Percentiles rank a stretch among this genome's conserved stretches.
phyloP scores from a whole-genome alignment of 2,113 vertebrate genomes.

The Pangasianodon gigas region DNA sequence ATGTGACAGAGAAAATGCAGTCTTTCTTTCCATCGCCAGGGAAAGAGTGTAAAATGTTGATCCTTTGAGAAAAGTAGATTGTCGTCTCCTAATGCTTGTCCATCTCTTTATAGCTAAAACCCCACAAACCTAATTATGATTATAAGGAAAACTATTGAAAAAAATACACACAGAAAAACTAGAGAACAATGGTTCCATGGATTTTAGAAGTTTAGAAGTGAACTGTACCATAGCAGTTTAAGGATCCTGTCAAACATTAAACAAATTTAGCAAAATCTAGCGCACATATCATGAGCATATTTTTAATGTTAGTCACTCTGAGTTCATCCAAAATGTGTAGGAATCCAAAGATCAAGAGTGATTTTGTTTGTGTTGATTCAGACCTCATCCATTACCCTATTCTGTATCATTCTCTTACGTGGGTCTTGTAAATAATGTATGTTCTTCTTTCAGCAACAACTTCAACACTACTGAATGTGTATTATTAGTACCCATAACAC shows the following conservation, averaged over 20 bases:
- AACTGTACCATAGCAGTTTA: not conserved
- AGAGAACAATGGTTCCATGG: conserved; percentile 19
- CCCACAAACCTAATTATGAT: conserved; percentile 53
- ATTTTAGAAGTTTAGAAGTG: not conserved
- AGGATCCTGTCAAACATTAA: not conserved
- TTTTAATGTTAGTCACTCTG: not conserved
- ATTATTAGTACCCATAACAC: not conserved
- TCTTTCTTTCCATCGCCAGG: conserved; percentile 70
- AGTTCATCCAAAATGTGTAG: not conserved
- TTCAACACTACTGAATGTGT: not conserved
- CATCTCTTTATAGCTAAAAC: conserved; percentile 54
- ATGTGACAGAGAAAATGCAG: conserved; percentile 71
- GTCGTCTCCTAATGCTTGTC: conserved; percentile 59
- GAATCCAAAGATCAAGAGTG: not conserved
- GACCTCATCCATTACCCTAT: not conserved
- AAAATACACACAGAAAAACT: conserved; percentile 28
- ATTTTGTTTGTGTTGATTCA: not conserved
- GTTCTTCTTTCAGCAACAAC: not conserved
- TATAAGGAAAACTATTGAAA: conserved; percentile 39
- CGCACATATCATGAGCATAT: not conserved
- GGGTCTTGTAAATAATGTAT: not conserved
- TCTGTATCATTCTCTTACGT: not conserved
- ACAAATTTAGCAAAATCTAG: not conserved
- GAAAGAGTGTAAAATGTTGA: conserved; percentile 71
- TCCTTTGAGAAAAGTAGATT: conserved; percentile 64